Evolutionary conservation across 1,140 invertebrate genomes (phyloP), one percentile per base, ranked within the genome.

Genomic region (Dysdera silvatica): DNA sequence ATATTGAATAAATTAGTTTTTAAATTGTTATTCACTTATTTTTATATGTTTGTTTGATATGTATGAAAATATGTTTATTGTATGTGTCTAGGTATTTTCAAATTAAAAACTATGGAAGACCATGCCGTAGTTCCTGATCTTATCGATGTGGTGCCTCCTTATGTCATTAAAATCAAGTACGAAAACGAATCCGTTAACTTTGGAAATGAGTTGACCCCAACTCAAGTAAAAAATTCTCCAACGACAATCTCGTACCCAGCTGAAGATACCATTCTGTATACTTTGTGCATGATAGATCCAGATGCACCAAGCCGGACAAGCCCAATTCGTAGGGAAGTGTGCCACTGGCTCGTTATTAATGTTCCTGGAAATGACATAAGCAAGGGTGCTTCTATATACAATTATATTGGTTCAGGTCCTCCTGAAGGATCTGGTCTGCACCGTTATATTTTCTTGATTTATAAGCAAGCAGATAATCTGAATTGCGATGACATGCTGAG

Each of bases 261-360:
- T 24, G 74, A 79, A 43, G 33, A 62, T 10, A 71, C 66, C 47
- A 56, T 60, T 16, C 72, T 76, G 56, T 95, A 93, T 71, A 88
- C 87, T 2, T 74, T 95, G 0, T 83, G 84, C 52, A 85, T 92
- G 86, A 86, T 78, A 69, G 91, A 95, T 85, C 90, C 90, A 4
- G 91, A 95, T 81, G 89, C 91, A 14, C 91, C 91, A 14, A 89
- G 85, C 70, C 82, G 90, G 5, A 77, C 82, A 6, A 79, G 87
- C 33, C 88, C 85, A 0, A 87, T 82, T 55, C 87, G 83, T 70
- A 80, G 90, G 2, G 91, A 95, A 78, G 92, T 87, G 85, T 87
- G 89, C 70, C 92, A 95, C 74, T 96, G 92, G 91, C 74, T 95
- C 3, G 86, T 96, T 0, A 87, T 81, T 6, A 97, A 97, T 72